Base-by-base conservation (phyloP, 2,797 vertebrate species). In the Scarus forsteni region DNA sequence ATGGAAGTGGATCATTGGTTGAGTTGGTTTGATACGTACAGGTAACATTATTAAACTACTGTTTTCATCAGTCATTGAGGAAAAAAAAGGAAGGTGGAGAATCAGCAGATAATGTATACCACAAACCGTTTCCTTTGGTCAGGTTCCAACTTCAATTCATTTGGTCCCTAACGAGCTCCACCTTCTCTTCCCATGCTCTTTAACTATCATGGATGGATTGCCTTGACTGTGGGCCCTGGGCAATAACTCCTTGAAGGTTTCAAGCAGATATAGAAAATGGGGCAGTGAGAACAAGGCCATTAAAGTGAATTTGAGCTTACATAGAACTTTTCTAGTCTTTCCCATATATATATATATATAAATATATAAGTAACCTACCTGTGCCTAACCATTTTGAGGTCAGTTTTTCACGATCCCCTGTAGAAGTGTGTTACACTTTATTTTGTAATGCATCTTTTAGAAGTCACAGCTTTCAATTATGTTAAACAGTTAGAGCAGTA, bases 11-110 rank as follows among this genome's bases (percentile, higher is more conserved):
- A 53, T 57, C 45, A 39, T 66, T 44, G n/a, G 9, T 34, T 8
- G 18, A 36, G n/a, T 55, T 44, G 44, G 3, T 60, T 42, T 8
- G 39, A 67, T 62, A n/a, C 39, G 38, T 14, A 2, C 57, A 68
- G 49, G 49, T 65, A 50, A n/a, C 19, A 13, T 63, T 70, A 76
- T 63, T 62, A 39, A 73, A 64, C 73, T 39, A 14, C 27, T 38
- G 18, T 42, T 68, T 76, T 65, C 70, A 65, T 74, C 70, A 46
- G 77, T 53, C 62, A 50, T 63, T 56, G 54, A 46, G 27, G n/a
- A n/a, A n/a, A n/a, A n/a, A 50, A 52, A 27, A 27, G 4, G 27
- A 45, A 16, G 19, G 43, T 58, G 35, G 18, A 51, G 60, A 52
- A 58, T 70, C 49, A 69, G 75, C 69, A 66, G 16, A 46, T 52